Conservation (phyloP, 2,888 invertebrate species). For the Sacculina carcini region DNA sequence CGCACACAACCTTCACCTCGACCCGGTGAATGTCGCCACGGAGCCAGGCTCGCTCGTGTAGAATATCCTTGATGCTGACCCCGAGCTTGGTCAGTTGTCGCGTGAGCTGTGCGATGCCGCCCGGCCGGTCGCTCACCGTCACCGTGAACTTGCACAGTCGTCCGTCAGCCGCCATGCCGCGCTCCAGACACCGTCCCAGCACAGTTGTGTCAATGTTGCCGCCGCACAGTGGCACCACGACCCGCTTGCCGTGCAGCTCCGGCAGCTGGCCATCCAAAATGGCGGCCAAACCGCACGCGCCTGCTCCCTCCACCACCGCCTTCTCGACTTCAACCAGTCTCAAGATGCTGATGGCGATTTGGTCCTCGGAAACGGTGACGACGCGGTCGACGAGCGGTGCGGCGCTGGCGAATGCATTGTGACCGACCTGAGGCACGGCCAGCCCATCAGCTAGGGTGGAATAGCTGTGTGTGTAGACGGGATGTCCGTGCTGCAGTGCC, state of each 20-base stretch:
- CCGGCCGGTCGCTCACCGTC: constrained; percentile 58
- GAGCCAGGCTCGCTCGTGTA: constrained; percentile 86
- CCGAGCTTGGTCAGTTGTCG: constrained; percentile 44
- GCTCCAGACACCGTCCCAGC: constrained; percentile 57
- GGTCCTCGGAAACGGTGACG: constrained; percentile 46
- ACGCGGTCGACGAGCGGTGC: constrained; percentile 44
- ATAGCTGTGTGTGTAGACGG: constrained; percentile 34
- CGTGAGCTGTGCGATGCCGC: constrained; percentile 62
- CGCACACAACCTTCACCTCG: constrained; percentile 50
- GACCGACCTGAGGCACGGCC: constrained; percentile 62
- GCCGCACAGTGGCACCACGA: constrained; percentile 55
- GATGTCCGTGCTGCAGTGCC: constrained; percentile 40
- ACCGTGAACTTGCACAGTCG: constrained; percentile 38
- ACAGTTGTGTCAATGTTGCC: constrained; percentile 83
- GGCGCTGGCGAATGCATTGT: constrained; percentile 53
- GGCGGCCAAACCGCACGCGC: constrained; percentile 59
- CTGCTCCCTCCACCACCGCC: constrained; percentile 73
- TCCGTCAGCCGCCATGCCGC: constrained; percentile 65
- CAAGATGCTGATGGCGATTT: constrained; percentile 54
- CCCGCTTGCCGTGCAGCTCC: constrained; percentile 54
- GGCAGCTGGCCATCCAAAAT: constrained; percentile 51
- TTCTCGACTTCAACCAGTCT: constrained; percentile 56
- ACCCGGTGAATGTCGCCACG: constrained; percentile 62
- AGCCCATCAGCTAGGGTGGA: constrained; percentile 67
- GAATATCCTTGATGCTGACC: constrained; percentile 78